Conservation (phyloP, 1,140 invertebrate species). For the Panagrolaimus sp. region DNA sequence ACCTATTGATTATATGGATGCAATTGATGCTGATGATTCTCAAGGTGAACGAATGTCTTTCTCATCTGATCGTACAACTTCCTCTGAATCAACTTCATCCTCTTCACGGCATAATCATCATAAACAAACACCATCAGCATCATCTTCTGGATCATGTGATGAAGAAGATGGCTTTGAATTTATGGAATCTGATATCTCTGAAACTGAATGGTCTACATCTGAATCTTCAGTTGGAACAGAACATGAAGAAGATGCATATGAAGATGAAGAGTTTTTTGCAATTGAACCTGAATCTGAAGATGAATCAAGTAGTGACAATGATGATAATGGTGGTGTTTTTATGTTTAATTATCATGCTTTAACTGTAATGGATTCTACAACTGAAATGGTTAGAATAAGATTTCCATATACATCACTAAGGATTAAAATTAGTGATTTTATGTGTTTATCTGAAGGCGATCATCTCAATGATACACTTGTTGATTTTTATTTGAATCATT, state of each 20-base stretch:
- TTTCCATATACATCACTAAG: conserved; percentile 4
- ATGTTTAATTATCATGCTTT: not conserved
- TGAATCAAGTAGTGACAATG: not conserved
- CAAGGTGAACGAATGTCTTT: too few relatives aligned
- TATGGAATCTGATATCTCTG: not conserved
- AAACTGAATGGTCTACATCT: not conserved
- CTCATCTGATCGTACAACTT: too few relatives aligned
- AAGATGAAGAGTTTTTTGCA: not conserved
- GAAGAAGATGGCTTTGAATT: not conserved
- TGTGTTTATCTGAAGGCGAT: not conserved
- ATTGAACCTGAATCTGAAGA: conserved; percentile 2
- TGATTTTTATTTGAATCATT: conserved; percentile 12
- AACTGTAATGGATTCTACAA: not conserved
- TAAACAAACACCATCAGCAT: not conserved
- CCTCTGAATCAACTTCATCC: too few relatives aligned
- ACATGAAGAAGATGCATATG: conserved; percentile 7
- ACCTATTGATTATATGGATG: too few relatives aligned
- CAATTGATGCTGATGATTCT: too few relatives aligned
- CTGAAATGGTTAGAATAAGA: conserved; percentile 1
- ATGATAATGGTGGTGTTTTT: not conserved
- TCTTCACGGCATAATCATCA: too few relatives aligned
- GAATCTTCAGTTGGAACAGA: not conserved
- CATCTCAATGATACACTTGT: conserved; percentile 3
- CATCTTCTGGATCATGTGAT: not conserved
- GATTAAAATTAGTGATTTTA: conserved; percentile 3